Evolutionary conservation across 1,140 invertebrate genomes (phyloP).

Genomic region (Macrosteles quadrilineatus): DNA sequence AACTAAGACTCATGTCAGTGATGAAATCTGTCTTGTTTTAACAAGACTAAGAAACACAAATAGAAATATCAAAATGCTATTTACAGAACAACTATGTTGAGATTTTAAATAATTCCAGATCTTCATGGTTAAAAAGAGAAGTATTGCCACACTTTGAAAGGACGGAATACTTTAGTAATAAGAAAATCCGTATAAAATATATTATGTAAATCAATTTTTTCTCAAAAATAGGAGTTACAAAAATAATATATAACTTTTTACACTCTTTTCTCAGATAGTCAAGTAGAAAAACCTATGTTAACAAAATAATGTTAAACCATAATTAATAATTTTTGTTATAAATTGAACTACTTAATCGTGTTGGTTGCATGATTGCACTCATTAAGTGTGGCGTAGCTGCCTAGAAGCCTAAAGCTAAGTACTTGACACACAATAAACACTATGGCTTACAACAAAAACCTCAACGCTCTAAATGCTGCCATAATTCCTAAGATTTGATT

Average conservation of each 20-base stretch:
- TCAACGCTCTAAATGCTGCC: constrained; percentile 22
- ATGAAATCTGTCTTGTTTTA: too few relatives aligned
- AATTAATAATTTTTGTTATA: not conserved
- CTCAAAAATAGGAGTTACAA: not conserved
- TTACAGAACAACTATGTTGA: too few relatives aligned
- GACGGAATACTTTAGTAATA: too few relatives aligned
- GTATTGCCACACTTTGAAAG: too few relatives aligned
- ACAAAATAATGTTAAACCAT: not conserved
- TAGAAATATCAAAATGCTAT: too few relatives aligned
- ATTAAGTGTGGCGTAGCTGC: constrained; percentile 18
- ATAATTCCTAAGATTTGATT: constrained; percentile 13
- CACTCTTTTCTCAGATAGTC: not conserved
- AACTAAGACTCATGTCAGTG: too few relatives aligned
- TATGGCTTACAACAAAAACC: constrained; percentile 7
- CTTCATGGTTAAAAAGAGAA: too few relatives aligned
- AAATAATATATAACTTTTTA: not conserved
- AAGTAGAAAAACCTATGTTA: not conserved
- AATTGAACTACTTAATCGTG: not conserved
- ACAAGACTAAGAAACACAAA: too few relatives aligned
- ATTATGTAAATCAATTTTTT: too few relatives aligned
- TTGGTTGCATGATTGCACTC: not conserved
- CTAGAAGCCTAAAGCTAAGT: constrained; percentile 21
- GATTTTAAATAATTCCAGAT: too few relatives aligned
- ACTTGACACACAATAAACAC: constrained; percentile 12
- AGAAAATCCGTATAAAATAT: too few relatives aligned